Base-by-base conservation (phyloP, 2,888 invertebrate species). In the Itoplectis maculator region DNA sequence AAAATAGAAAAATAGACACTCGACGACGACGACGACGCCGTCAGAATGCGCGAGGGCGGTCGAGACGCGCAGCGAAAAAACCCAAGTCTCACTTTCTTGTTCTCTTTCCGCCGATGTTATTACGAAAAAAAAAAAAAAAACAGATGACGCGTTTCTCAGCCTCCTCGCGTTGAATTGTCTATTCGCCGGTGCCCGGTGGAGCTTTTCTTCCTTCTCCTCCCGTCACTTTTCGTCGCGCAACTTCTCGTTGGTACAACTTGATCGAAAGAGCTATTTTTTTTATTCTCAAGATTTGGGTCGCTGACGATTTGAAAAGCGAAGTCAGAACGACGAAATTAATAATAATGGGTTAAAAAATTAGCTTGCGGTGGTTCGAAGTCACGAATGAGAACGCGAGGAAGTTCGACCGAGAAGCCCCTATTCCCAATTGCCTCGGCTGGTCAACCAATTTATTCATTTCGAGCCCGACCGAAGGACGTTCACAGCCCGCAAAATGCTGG, bases 81-180 rank as follows among this genome's bases (percentile, higher is more conserved):
- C 49, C 65, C 65, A 63, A 77, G 73, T 61, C 42, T 73, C 68
- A 63, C 63, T 42, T 37, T 40, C 73, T 56, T 69, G 35, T 20
- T 74, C 42, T 65, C 29, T 75, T 42, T 79, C 72, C 73, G 54
- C 54, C 79, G 68, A 20, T 66, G 72, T 83, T 47, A 69, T 51
- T 47, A 63, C 49, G 75, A 76, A 83, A 73, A 82, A 84, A 83
- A 84, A 76, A 83, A 73, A 82, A 84, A 83, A 84, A 84, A 54
- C 82, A 83, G 81, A 83, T 84, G 83, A 84, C 79, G 81, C 47
- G 47, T 73, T 75, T 80, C 83, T 81, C 84, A 84, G 82, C 69
- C 79, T 75, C 61, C 56, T 37, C 49, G n/a, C 72, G 72, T 66
- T 73, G 69, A 74, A 82, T 84, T 73, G 66, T 47, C 70, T 54